Evolutionary conservation across 2,113 vertebrate species (phyloP).

Genomic region (Todiramphus saurophagus): DNA sequence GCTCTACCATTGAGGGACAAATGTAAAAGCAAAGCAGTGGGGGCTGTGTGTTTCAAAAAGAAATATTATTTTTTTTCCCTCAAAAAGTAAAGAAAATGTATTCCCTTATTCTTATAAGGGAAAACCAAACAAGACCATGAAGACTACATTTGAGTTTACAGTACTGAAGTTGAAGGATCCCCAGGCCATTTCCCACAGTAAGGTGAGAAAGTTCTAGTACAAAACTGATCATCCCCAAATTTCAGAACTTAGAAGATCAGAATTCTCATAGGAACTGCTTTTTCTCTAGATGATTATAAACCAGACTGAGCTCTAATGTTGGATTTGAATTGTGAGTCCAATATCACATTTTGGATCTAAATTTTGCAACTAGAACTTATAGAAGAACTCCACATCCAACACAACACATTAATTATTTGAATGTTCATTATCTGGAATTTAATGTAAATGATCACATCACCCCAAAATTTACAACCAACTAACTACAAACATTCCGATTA

Average conservation of each 20-base stretch:
- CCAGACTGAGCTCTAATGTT: background rate
- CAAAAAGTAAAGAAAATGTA: background rate
- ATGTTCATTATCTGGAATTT: background rate
- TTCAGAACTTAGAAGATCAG: background rate
- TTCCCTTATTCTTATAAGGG: too few relatives aligned
- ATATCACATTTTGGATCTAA: fast-evolving
- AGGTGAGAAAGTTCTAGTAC: background rate
- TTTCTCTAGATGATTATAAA: background rate
- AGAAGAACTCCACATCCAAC: background rate
- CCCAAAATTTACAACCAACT: background rate
- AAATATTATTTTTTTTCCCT: background rate
- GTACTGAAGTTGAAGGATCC: background rate
- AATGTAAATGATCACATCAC: background rate
- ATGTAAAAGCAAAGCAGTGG: background rate
- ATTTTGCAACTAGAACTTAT: background rate
- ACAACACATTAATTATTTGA: background rate
- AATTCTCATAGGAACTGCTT: background rate
- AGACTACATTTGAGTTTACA: too few relatives aligned
- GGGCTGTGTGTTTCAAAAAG: background rate
- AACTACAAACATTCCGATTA: background rate
- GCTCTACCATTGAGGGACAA: background rate
- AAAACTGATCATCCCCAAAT: background rate
- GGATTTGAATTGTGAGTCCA: background rate
- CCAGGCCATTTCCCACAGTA: fast-evolving
- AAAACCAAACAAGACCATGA: too few relatives aligned